phyloP scores from a whole-genome alignment of 2,888 invertebrate genomes.

The Volucella bombylans region DNA sequence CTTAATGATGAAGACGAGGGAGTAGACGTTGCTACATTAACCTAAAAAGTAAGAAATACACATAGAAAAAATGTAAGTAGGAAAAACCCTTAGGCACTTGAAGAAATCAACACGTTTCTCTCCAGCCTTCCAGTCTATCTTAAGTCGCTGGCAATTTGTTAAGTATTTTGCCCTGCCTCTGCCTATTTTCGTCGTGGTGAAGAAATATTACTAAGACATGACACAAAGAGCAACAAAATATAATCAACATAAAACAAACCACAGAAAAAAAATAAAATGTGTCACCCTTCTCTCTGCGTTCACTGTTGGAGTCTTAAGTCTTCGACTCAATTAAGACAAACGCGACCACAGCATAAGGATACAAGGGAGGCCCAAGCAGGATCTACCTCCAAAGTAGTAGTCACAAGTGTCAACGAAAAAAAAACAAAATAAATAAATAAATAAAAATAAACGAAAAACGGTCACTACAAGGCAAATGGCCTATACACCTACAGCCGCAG shows the following conservation, averaged over 20 bases:
- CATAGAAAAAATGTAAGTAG: slow-evolving; percentile 2
- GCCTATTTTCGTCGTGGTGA: not conserved
- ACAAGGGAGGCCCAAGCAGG: not conserved
- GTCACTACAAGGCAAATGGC: slow-evolving; percentile 59
- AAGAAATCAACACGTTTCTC: slow-evolving; percentile 50
- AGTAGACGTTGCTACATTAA: slow-evolving; percentile 23
- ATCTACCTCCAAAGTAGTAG: slow-evolving; percentile 12
- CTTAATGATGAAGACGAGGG: slow-evolving; percentile 16
- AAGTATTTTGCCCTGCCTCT: slow-evolving; percentile 1
- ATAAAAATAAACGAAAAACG: slow-evolving; percentile 35
- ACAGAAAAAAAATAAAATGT: slow-evolving; percentile 46
- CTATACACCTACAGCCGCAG: not conserved
- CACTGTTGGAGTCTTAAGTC: not conserved
- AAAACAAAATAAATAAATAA: too few relatives aligned
- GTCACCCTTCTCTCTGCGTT: slow-evolving; percentile 46
- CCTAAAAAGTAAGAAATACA: slow-evolving; percentile 16
- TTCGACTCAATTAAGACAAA: slow-evolving; percentile 66
- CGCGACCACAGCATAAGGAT: slow-evolving; percentile 30
- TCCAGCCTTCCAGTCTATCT: slow-evolving; percentile 9
- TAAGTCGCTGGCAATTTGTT: slow-evolving; percentile 55
- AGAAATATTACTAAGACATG: slow-evolving; percentile 67
- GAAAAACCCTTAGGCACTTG: not conserved
- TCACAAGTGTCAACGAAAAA: slow-evolving; percentile 41
- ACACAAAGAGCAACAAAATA: slow-evolving; percentile 68
- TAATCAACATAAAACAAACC: slow-evolving; percentile 72